A percentile compares a stretch with the other conserved stretches of the same genome.
phyloP scores from a whole-genome alignment of 1,140 invertebrate species.

The Pseudomyrmex dendroicus region DNA sequence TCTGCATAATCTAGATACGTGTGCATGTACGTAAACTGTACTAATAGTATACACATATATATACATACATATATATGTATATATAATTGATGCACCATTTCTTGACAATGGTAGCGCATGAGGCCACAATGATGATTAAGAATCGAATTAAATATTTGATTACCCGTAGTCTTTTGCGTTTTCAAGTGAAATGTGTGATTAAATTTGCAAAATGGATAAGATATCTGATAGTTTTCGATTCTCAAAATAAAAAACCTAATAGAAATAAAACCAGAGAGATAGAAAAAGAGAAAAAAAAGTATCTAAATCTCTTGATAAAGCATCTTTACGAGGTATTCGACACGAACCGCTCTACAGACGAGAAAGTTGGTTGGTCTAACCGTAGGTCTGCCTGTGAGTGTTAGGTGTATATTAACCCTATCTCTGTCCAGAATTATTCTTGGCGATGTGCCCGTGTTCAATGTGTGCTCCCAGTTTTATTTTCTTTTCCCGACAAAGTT shows the following conservation, averaged over 20 bases:
- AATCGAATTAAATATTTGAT: constrained; percentile 16
- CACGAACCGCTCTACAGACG: constrained; percentile 77
- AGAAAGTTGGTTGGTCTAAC: constrained; percentile 82
- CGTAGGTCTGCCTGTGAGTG: constrained; percentile 85
- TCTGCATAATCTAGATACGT: constrained; percentile 39
- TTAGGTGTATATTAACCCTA: constrained; percentile 82
- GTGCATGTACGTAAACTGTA: constrained; percentile 63
- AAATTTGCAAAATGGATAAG: no score
- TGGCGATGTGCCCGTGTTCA: constrained; percentile 81
- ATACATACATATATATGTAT: not conserved
- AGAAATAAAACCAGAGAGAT: not conserved
- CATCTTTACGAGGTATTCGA: constrained; percentile 75
- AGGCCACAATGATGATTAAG: constrained; percentile 43
- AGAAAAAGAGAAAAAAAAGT: not conserved
- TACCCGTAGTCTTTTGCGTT: no score
- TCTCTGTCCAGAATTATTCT: constrained; percentile 80
- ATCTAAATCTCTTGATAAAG: not conserved
- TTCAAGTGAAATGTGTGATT: not conserved
- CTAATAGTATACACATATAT: constrained; percentile 4
- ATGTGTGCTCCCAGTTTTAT: constrained; percentile 75
- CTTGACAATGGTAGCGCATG: constrained; percentile 28
- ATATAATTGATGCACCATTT: constrained; percentile 24
- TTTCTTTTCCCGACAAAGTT: constrained; percentile 37
- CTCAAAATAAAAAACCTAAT: not conserved
- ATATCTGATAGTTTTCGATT: no score